These are phyloP conservation scores for Neotoxoptera formosana DNA, from an alignment of 1,140 invertebrate species.

Conservation along the genomic window DNA sequence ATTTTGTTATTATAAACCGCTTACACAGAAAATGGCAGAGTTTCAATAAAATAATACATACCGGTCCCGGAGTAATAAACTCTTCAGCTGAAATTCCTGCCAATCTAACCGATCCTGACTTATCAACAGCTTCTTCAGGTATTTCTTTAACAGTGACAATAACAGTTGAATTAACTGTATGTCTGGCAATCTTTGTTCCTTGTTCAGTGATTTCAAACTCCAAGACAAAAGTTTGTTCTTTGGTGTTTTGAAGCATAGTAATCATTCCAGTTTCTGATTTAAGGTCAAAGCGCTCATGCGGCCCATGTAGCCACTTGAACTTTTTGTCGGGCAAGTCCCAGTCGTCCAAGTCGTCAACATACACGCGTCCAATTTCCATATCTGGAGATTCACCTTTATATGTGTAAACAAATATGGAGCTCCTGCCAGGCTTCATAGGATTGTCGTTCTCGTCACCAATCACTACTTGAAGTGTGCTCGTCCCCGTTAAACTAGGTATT, in stretches of 20 bases:
- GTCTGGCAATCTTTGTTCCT: constrained; percentile 64
- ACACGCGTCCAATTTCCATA: constrained; percentile 86
- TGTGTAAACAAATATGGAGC: constrained; percentile 91
- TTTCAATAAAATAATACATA: constrained; percentile 47
- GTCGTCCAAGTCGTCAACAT: constrained; percentile 89
- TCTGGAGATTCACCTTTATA: constrained; percentile 80
- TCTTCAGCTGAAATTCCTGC: constrained; percentile 81
- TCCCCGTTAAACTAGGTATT: constrained; percentile 73
- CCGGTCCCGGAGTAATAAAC: constrained; percentile 73
- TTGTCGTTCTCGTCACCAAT: constrained; percentile 94
- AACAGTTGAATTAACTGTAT: constrained; percentile 79
- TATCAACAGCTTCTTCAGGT: constrained; percentile 86
- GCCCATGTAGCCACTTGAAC: constrained; percentile 72
- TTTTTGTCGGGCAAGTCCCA: constrained; percentile 91
- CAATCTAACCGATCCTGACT: constrained; percentile 88
- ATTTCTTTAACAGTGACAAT: constrained; percentile 85
- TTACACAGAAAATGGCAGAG: neutral
- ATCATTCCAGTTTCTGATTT: constrained; percentile 81
- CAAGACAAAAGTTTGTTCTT: constrained; percentile 73
- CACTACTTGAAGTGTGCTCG: constrained; percentile 81
- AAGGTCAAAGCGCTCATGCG: constrained; percentile 72
- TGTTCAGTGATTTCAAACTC: constrained; percentile 73
- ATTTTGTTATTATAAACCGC: neutral
- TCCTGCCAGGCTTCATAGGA: constrained; percentile 79
- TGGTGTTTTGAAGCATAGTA: constrained; percentile 76